phyloP scores from a whole-genome alignment of 1,140 invertebrate genomes.

The Lepidurus packardi region DNA sequence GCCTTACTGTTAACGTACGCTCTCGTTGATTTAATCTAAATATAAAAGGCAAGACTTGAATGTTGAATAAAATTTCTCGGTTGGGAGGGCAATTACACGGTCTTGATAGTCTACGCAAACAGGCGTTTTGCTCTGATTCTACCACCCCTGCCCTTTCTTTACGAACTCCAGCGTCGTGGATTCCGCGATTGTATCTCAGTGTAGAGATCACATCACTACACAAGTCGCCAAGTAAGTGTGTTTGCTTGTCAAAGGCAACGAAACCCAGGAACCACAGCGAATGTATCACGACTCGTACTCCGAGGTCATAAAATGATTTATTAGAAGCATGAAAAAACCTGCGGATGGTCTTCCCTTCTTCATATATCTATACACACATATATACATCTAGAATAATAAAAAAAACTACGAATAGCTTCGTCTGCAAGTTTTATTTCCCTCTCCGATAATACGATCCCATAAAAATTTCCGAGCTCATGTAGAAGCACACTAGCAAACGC shows the following conservation, averaged over 20 bases:
- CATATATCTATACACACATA: no score
- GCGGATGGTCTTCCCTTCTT: not conserved
- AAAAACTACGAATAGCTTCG: not conserved
- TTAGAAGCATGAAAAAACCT: conserved; percentile 13
- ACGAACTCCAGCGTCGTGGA: no score
- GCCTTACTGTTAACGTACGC: not conserved
- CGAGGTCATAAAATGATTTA: conserved; percentile 10
- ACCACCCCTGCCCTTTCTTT: no score
- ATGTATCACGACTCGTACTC: conserved; percentile 21
- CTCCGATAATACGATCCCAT: not conserved
- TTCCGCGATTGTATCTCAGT: no score
- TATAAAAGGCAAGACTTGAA: no score
- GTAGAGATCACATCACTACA: not conserved
- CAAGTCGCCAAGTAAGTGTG: not conserved
- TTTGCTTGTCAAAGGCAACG: not conserved
- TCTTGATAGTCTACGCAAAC: no score
- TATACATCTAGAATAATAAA: not conserved
- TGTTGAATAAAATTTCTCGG: no score
- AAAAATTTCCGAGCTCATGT: not conserved
- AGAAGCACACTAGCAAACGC: not conserved
- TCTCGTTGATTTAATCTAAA: no score
- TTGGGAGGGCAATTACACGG: no score
- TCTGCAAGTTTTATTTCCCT: not conserved
- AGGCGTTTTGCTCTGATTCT: no score
- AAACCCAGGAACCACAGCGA: conserved; percentile 6